phyloP scores from a whole-genome alignment of 2,113 vertebrate species.

The Uria lomvia region DNA sequence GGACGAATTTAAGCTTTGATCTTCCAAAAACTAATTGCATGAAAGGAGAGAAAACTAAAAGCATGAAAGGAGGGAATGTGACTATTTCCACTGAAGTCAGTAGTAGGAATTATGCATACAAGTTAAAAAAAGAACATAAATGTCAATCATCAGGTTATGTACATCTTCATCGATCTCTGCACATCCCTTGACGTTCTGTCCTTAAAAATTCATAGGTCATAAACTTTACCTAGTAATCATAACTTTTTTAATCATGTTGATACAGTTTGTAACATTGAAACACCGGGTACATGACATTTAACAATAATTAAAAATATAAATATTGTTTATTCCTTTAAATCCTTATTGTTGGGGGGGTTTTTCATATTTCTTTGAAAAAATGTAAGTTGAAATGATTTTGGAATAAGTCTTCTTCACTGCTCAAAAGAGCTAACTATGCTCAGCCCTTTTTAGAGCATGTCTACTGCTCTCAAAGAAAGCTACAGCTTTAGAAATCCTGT shows the following conservation, averaged over 20 bases:
- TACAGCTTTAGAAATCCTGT: neutral
- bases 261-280: neutral
- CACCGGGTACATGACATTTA: neutral
- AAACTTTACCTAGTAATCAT: slow-evolving; percentile 24
- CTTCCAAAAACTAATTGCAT: slow-evolving; percentile 35
- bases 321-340: neutral
- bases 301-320: neutral
- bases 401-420: neutral
- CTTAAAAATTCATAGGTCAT: slow-evolving; percentile 44
- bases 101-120: slow-evolving; percentile 8
- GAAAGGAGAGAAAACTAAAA: slow-evolving; percentile 11
- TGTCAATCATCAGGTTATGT: slow-evolving; percentile 32
- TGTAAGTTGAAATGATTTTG: neutral
- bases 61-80: slow-evolving; percentile 21
- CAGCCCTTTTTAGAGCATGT: neutral
- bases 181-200: neutral
- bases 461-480: neutral
- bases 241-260: neutral
- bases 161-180: neutral
- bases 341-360: neutral
- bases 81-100: slow-evolving; percentile 42
- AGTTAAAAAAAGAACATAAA: slow-evolving; percentile 3
- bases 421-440: neutral
- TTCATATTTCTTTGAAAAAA: neutral
- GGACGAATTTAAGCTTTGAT: slow-evolving; percentile 19